Conservation (phyloP, 1,140 invertebrate species). For the Triops longicaudatus region DNA sequence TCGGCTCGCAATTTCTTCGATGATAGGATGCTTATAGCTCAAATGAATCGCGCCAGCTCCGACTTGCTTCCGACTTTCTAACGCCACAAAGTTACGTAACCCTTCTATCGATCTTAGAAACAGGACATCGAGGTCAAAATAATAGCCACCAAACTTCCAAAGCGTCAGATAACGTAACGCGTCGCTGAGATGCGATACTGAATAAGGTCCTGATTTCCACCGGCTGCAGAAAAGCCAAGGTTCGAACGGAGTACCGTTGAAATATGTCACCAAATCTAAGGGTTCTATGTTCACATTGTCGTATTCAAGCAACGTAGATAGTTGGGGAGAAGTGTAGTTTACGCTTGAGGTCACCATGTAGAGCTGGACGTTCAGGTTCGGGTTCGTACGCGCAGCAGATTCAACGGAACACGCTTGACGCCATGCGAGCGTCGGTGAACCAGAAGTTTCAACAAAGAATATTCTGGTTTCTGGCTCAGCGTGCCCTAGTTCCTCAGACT, state of each 20-base stretch:
- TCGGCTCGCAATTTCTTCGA: conserved; percentile 49
- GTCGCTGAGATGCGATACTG: conserved; percentile 24
- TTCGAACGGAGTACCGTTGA: conserved; percentile 51
- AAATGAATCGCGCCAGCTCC: conserved; percentile 58
- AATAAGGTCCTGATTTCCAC: conserved; percentile 16
- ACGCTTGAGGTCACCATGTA: conserved; percentile 40
- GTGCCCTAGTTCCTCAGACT: too few relatives aligned
- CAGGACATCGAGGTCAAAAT: conserved; percentile 25
- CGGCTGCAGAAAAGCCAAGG: conserved; percentile 42
- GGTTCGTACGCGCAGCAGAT: conserved; percentile 54
- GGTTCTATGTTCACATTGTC: conserved; percentile 50
- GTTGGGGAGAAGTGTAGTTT: conserved; percentile 33
- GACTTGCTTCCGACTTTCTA: conserved; percentile 49
- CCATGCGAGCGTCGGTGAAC: conserved; percentile 41
- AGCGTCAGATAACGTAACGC: conserved; percentile 23
- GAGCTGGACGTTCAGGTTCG: conserved; percentile 47
- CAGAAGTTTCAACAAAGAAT: conserved; percentile 51
- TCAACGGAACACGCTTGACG: conserved; percentile 58
- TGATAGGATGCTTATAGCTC: conserved; percentile 45
- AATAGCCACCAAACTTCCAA: conserved; percentile 24
- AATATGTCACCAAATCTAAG: conserved; percentile 49
- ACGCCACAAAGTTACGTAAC: conserved; percentile 35
- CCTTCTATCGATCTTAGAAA: conserved; percentile 4
- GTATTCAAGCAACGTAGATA: conserved; percentile 44
- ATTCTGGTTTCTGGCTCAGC: conserved; percentile 34